These are phyloP conservation scores for Geococcyx californianus DNA, from an alignment of 2,113 vertebrate genomes.

Conservation along the genomic window DNA sequence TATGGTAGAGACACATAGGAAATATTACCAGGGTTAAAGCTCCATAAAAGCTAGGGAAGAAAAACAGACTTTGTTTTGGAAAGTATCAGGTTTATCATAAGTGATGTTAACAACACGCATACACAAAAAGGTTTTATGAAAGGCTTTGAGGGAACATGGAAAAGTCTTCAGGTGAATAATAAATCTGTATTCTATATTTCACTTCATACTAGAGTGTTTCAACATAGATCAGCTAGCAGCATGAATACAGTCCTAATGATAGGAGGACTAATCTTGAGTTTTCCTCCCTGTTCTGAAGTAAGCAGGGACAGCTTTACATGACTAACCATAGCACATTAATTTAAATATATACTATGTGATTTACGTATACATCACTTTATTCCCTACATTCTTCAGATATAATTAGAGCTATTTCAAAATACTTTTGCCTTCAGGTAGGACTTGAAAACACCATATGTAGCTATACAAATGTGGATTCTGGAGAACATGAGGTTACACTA, in stretches of 20 bases:
- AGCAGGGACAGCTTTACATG: neutral
- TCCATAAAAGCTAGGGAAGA: neutral
- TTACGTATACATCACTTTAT: neutral
- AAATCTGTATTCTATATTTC: neutral
- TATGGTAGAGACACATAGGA: neutral
- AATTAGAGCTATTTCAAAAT: neutral
- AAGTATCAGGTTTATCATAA: neutral
- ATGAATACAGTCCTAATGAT: neutral
- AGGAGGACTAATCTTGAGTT: neutral
- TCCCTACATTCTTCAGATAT: neutral
- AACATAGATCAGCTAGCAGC: neutral
- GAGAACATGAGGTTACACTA: neutral
- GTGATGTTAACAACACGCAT: neutral
- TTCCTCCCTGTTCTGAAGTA: neutral
- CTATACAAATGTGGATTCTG: neutral
- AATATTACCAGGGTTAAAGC: neutral
- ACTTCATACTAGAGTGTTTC: neutral
- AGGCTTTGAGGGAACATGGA: neutral
- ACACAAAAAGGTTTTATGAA: neutral
- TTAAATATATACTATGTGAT: neutral
- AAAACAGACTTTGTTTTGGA: neutral
- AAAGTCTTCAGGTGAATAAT: neutral
- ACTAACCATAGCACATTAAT: neutral
- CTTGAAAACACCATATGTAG: neutral
- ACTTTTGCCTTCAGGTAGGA: neutral